Evolutionary conservation across 2,113 vertebrate genomes (phyloP), one percentile per base, ranked within the genome.

Genomic region (Cisticola juncidis): DNA sequence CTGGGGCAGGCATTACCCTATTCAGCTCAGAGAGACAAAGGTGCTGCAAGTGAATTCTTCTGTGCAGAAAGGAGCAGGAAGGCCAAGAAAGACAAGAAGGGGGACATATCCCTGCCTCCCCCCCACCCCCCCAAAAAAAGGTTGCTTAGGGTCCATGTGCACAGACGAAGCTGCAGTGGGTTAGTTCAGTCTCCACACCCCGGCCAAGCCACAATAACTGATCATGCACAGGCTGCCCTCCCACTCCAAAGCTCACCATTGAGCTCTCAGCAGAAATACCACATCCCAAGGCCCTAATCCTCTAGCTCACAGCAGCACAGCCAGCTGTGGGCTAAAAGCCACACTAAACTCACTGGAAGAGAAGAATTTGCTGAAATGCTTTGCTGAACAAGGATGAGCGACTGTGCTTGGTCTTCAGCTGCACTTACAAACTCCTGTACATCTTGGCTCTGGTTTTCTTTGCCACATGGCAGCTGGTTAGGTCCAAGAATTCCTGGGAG

Each of bases 391-490:
- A 64, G 77, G 66, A 80, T 65, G 35, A 86, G 38, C 0, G 2
- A 50, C 83, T 61, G 68, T 18, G 31, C 81, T 68, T 65, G 81
- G 53, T 45, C 64, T 92, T 88, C 50, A 82, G 90, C 60, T 83
- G 50, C n/a, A 3, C 81, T 87, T 72, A 70, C 9, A 88, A 60
- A 73, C 51, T 78, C 51, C 81, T 64, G 28, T 61, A 71, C 86
- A 19, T 79, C 82, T 93, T 94, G 94, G 92, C 90, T 90, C 58
- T 25, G 44, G 3, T 40, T 58, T 80, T 78, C 60, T 61, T 78
- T 92, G 88, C 95, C 92, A 94, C 92, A 97, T 81, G 64, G 87
- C 92, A 94, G 82, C 71, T 50, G 29, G 60, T 57, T 90, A 47
- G 1, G 4, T 78, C 86, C 92, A 90, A 88, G 72, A 81, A 91